Conservation (phyloP, 2,888 invertebrate species). For the Epinotia demarniana region DNA sequence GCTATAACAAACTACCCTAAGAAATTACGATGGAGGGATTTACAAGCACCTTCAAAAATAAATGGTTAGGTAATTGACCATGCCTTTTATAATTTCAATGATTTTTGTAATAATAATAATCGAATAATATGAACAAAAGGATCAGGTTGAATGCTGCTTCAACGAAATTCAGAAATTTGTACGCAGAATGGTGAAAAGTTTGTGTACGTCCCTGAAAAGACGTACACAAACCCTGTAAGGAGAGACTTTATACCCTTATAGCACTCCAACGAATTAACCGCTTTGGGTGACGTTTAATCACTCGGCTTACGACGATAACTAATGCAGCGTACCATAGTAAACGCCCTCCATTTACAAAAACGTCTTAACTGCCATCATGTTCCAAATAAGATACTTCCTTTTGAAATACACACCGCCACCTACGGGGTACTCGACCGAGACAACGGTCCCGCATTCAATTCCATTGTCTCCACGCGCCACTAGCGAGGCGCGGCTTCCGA, state of each 20-base stretch:
- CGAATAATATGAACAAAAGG: no score
- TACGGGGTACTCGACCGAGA: conserved; percentile 9
- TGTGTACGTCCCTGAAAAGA: no score
- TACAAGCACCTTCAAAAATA: no score
- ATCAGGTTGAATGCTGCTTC: no score
- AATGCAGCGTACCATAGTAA: conserved; percentile 1
- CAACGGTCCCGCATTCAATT: background rate
- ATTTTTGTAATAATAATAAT: no score
- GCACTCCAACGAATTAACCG: background rate
- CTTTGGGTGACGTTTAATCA: background rate
- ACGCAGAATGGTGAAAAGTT: no score
- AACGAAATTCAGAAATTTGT: no score
- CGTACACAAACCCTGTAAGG: no score
- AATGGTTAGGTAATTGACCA: no score
- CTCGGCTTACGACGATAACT: background rate
- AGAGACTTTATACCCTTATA: background rate
- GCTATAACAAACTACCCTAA: no score
- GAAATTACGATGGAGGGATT: no score
- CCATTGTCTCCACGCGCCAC: conserved; percentile 40
- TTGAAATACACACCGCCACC: background rate
- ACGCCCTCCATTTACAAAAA: background rate
- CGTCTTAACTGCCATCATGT: background rate
- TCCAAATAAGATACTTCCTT: background rate
- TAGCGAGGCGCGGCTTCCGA: conserved; percentile 34
- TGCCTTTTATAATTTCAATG: no score